Base-by-base conservation (phyloP, 2,888 invertebrate genomes). In the Netelia virgata region DNA sequence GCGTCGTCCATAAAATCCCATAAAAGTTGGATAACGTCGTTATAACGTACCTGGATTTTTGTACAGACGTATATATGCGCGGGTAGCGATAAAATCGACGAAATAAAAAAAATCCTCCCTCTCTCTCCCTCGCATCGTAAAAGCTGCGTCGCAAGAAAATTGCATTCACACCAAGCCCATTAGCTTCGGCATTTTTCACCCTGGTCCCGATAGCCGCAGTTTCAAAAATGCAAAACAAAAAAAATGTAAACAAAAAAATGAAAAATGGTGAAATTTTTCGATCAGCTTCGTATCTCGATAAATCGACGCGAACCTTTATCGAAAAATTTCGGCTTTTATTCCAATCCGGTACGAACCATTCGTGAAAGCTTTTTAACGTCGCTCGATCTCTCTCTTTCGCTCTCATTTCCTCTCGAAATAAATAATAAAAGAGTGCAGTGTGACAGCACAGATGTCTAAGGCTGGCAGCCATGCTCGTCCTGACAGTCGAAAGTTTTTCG, bases 371-470 rank as follows among this genome's bases (percentile, higher is more conserved):
- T 47, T 47, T 10, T 14, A 10, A 14, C 47, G 14, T 3, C 10
- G 0, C 47, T 11, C 47, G 0, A 0, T 2, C 47, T 11, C 47
- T 43, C 43, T 14, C 47, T 47, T 10, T 57, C 6, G 14, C 28
- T 8, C 50, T 36, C 11, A 9, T 6, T 74, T 36, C 16, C 0
- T 11, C 43, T 55, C 10, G 57, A 70, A 84, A 64, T 78, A 73
- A 68, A 76, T 76, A 69, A 66, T 73, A 82, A 61, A 59, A 82
- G 69, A 66, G 77, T 70, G 77, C 84, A 78, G 74, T 70, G 84
- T 70, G 84, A 68, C 76, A 74, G 78, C 47, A 63, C 81, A 75
- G 77, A 82, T 84, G 74, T 61, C 77, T 74, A 77, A 55, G 77
- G 73, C 63, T 63, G 50, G 11, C 23, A 43, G 63, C 53, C 78